Evolutionary conservation across 2,797 vertebrate species (phyloP).

Genomic region (Apogon talboti): DNA sequence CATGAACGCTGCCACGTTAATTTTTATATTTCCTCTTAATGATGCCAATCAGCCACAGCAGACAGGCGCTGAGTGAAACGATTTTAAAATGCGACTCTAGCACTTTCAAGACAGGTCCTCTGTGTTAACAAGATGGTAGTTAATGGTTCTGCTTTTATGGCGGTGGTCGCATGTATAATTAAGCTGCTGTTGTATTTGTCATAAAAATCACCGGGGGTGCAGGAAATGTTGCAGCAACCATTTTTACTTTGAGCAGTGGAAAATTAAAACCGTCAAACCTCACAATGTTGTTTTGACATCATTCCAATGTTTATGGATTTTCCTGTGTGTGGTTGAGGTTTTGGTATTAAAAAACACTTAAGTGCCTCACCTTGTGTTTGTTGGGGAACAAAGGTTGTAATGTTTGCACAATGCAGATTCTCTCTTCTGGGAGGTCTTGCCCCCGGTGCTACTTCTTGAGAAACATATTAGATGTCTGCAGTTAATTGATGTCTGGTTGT

Average conservation of each 20-base stretch:
- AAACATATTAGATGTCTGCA: slow-evolving; percentile 72
- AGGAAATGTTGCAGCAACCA: slow-evolving; percentile 81
- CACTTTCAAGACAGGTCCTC: slow-evolving; percentile 79
- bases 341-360: slow-evolving; percentile 75
- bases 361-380: slow-evolving; percentile 80
- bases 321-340: slow-evolving; percentile 83
- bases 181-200: slow-evolving; percentile 86
- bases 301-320: slow-evolving; percentile 87
- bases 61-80: slow-evolving; percentile 73
- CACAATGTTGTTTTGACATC: slow-evolving; percentile 86
- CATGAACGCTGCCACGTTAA: slow-evolving; percentile 48
- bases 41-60: slow-evolving; percentile 74
- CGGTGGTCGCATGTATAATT: slow-evolving; percentile 84
- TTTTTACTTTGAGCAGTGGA: slow-evolving; percentile 84
- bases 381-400: slow-evolving; percentile 80
- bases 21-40: slow-evolving; percentile 71
- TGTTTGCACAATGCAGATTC: slow-evolving; percentile 81
- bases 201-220: slow-evolving; percentile 80
- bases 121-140: slow-evolving; percentile 84
- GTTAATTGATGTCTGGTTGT: slow-evolving; percentile 69
- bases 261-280: slow-evolving; percentile 85
- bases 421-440: slow-evolving; percentile 86
- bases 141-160: slow-evolving; percentile 80
- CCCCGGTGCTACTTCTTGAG: slow-evolving; percentile 71
- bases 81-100: slow-evolving; percentile 79